A percentile compares a stretch with the other conserved stretches of the same genome.
These are phyloP conservation scores for Taenaris catops DNA, from an alignment of 2,888 invertebrate genomes.

Conservation along the genomic window DNA sequence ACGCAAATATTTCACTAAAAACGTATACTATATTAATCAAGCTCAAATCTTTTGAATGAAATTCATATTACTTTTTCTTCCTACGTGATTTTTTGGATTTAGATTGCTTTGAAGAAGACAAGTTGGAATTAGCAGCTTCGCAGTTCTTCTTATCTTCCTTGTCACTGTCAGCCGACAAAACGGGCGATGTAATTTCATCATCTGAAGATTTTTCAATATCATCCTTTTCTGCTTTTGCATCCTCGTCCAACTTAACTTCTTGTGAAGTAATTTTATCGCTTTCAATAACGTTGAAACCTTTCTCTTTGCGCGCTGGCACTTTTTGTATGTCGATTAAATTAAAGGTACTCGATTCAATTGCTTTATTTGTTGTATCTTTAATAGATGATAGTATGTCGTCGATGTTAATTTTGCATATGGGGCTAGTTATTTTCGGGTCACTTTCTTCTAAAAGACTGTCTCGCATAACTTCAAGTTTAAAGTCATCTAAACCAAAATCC, in stretches of 20 bases:
- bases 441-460: slow-evolving; percentile 60
- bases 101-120: slow-evolving; percentile 60
- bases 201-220: slow-evolving; percentile 78
- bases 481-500: slow-evolving; percentile 65
- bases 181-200: slow-evolving; percentile 74
- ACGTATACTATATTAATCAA: slow-evolving; percentile 25
- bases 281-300: slow-evolving; percentile 62
- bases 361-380: slow-evolving; percentile 52
- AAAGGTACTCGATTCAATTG: slow-evolving; percentile 56
- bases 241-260: slow-evolving; percentile 59
- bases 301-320: slow-evolving; percentile 54
- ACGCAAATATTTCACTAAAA: no score
- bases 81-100: slow-evolving; percentile 80
- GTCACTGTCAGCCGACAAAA: slow-evolving; percentile 79
- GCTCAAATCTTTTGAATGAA: slow-evolving; percentile 46
- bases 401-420: slow-evolving; percentile 69
- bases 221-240: slow-evolving; percentile 44
- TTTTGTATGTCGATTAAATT: slow-evolving; percentile 67
- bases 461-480: slow-evolving; percentile 65
- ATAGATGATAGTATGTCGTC: slow-evolving; percentile 66
- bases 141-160: slow-evolving; percentile 62
- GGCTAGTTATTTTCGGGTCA: slow-evolving; percentile 52
- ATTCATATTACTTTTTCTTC: slow-evolving; percentile 78
- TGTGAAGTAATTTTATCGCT: slow-evolving; percentile 60
- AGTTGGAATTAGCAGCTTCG: slow-evolving; percentile 50